A percentile compares a stretch with the other conserved stretches of the same genome.
Conservation (phyloP, 2,888 invertebrate genomes). For the Celastrina argiolus region DNA sequence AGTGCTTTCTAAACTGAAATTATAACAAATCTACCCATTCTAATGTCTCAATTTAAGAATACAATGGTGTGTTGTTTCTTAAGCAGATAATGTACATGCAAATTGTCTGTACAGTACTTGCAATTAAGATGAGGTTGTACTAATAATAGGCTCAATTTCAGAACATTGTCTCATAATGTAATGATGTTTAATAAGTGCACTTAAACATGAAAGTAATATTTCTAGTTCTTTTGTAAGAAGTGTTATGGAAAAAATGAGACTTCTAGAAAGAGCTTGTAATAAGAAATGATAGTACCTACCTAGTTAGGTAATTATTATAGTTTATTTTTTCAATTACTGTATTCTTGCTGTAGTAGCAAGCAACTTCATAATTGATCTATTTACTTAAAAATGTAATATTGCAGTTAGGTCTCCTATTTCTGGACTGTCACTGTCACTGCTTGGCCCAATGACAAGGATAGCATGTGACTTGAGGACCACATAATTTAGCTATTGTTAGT, state of each 20-base stretch:
- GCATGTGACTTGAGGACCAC: no score
- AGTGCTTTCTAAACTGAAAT: neutral
- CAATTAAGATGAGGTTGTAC: slow-evolving; percentile 52
- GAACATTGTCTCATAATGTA: slow-evolving; percentile 15
- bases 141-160: slow-evolving; percentile 34
- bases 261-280: neutral
- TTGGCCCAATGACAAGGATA: no score
- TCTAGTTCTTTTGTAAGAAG: neutral
- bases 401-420: no score
- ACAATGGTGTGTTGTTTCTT: slow-evolving; percentile 38
- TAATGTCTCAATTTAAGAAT: slow-evolving; percentile 40
- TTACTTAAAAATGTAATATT: no score
- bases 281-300: no score
- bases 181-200: neutral
- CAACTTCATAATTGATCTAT: no score
- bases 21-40: slow-evolving; percentile 21
- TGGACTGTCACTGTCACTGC: no score
- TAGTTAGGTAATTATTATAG: no score
- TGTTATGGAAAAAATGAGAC: neutral
- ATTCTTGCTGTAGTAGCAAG: no score
- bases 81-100: slow-evolving; percentile 47
- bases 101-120: slow-evolving; percentile 50
- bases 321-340: no score
- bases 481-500: no score
- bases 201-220: neutral